These are phyloP conservation scores for Leucoma salicis DNA, from an alignment of 2,888 invertebrate genomes.

Conservation along the genomic window DNA sequence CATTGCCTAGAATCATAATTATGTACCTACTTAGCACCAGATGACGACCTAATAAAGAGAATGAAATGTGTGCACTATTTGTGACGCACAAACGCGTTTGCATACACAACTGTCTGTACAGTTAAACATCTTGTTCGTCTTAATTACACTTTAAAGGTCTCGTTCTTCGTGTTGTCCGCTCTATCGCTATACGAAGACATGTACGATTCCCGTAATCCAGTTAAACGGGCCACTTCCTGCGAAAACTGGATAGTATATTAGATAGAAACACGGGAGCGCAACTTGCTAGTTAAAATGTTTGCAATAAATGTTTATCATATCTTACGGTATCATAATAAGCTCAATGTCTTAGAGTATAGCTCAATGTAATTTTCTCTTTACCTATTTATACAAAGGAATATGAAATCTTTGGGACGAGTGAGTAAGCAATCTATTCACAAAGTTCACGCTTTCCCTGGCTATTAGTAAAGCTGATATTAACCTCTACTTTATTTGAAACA, in stretches of 20 bases:
- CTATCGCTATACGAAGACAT: slow-evolving; percentile 8
- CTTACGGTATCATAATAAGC: slow-evolving; percentile 16
- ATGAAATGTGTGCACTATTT: slow-evolving; percentile 13
- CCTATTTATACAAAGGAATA: too few relatives aligned
- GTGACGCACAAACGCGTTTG: slow-evolving; percentile 18
- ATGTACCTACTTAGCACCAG: slow-evolving; percentile 14
- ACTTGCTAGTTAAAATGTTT: slow-evolving; percentile 9
- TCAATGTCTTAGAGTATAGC: too few relatives aligned
- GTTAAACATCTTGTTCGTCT: slow-evolving; percentile 16
- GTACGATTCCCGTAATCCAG: background rate
- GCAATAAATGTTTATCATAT: slow-evolving; percentile 17
- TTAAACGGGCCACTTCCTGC: slow-evolving; percentile 20
- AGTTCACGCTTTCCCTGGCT: too few relatives aligned
- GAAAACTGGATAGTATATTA: slow-evolving; percentile 23
- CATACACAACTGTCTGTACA: slow-evolving; percentile 12
- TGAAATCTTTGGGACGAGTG: too few relatives aligned
- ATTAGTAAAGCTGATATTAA: too few relatives aligned
- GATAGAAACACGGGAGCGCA: slow-evolving; percentile 12
- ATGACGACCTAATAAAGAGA: slow-evolving; percentile 3
- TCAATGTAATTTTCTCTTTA: too few relatives aligned
- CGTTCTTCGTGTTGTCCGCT: slow-evolving; percentile 7
- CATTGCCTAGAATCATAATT: background rate
- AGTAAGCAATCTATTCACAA: too few relatives aligned
- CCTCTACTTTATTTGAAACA: too few relatives aligned
- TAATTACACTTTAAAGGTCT: slow-evolving; percentile 11